Evolutionary conservation across 2,888 invertebrate species (phyloP).

Genomic region (Rhingia rostrata): DNA sequence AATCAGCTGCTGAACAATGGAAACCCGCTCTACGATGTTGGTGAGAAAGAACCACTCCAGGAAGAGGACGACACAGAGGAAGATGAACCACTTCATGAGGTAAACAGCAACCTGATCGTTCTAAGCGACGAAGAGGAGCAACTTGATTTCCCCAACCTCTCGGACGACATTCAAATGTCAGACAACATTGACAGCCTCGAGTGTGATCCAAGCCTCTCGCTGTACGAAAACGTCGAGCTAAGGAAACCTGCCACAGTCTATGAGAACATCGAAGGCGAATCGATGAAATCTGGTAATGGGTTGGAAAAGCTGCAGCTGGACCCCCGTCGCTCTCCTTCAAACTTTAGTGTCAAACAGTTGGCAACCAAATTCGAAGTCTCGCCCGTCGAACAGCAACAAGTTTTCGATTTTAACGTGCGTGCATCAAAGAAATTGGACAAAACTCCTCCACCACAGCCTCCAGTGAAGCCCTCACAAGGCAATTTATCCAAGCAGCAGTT

Average conservation of each 20-base stretch:
- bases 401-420: conserved; percentile 84
- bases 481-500: conserved; percentile 80
- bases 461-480: conserved; percentile 43
- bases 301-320: conserved; percentile 75
- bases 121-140: conserved; percentile 74
- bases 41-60: conserved; percentile 54
- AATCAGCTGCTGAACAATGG: conserved; percentile 85
- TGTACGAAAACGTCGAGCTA: conserved; percentile 83
- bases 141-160: conserved; percentile 71
- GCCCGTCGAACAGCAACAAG: conserved; percentile 85
- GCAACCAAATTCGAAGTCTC: conserved; percentile 86
- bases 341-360: conserved; percentile 86
- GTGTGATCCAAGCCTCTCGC: conserved; percentile 78
- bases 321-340: conserved; percentile 81
- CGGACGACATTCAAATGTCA: conserved; percentile 76
- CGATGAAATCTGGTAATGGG: conserved; percentile 77
- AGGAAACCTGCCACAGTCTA: conserved; percentile 81
- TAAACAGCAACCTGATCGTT: conserved; percentile 75
- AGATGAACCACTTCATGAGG: conserved; percentile 60
- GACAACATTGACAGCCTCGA: conserved; percentile 77
- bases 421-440: conserved; percentile 70
- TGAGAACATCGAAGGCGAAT: conserved; percentile 81
- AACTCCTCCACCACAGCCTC: conserved; percentile 43
- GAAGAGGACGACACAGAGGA: conserved; percentile 61
- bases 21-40: conserved; percentile 47